Evolutionary conservation across 1,140 invertebrate genomes (phyloP).

Genomic region (Diachasma alloeum): DNA sequence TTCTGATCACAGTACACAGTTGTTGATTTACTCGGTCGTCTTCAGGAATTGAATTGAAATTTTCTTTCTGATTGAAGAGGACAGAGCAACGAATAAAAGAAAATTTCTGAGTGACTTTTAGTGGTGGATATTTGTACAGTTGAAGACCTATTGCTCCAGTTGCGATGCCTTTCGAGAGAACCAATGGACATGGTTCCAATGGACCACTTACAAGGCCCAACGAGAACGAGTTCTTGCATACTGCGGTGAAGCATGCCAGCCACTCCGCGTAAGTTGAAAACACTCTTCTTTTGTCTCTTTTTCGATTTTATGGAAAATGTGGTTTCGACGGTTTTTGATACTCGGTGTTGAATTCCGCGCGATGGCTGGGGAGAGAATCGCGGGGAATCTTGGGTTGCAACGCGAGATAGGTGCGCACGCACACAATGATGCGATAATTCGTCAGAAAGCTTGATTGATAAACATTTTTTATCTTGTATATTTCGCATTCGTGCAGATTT

Average conservation of each 20-base stretch:
- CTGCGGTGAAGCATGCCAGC: slow-evolving; percentile 41
- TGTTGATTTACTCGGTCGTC: not conserved
- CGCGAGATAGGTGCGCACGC: no score
- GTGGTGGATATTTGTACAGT: not conserved
- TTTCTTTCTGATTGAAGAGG: not conserved
- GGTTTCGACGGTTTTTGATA: no score
- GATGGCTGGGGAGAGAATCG: no score
- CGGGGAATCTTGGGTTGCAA: no score
- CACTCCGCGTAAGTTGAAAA: slow-evolving; percentile 49
- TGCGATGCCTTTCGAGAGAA: slow-evolving; percentile 44
- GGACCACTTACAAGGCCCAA: slow-evolving; percentile 41
- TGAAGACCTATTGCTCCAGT: not conserved
- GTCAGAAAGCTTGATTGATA: no score
- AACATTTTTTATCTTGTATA: no score
- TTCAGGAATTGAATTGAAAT: not conserved
- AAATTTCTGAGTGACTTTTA: not conserved
- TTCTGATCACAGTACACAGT: not conserved
- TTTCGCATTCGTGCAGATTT: no score
- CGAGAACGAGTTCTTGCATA: slow-evolving; percentile 51
- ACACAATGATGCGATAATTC: no score
- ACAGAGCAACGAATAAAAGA: not conserved
- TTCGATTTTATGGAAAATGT: no score
- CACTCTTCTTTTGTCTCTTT: not conserved
- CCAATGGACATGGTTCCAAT: slow-evolving; percentile 33
- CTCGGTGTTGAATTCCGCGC: no score